Base-by-base conservation (phyloP, 2,888 invertebrate genomes). In the Clistopyga incitator region DNA sequence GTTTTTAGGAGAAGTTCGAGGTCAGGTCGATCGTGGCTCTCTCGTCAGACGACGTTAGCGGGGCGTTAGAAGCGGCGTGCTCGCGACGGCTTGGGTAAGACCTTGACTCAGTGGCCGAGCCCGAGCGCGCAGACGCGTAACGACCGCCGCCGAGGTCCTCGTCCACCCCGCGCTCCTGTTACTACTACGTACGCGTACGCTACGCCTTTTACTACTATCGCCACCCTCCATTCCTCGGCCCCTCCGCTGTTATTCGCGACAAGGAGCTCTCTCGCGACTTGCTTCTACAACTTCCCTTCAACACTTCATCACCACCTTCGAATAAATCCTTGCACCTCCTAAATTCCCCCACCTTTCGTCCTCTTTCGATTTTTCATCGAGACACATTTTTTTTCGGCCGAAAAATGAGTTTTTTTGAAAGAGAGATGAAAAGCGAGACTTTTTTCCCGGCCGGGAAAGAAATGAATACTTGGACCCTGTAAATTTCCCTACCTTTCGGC, bases 101-200 rank as follows among this genome's bases (percentile, higher is more conserved):
- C 90, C 90, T 90, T 90, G 90, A 90, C 90, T 90, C 88, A 89
- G 86, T 90, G 89, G 87, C 88, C 89, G 88, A 86, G 85, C 86
- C 64, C 70, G 38, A 85, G 45, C 42, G 88, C 90, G 89, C 90
- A 87, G 85, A 84, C 88, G 87, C 88, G 59, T 67, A 70, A 61
- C 81, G 71, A 70, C 76, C 74, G 75, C 76, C 82, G 75, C 74
- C 78, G 64, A 68, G 50, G 80, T 72, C 64, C 61, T 72, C 80
- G 61, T 23, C 64, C 71, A n/a, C n/a, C 25, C 67, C 45, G 52
- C 80, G 45, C 79, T 65, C 67, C 72, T 54, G 38, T 76, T 82
- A 84, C 78, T 84, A 84, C 82, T 82, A 84, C 83, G 80, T 84
- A 52, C 72, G 67, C 74, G 77, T 77, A 84, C 83, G 72, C 68